Evolutionary conservation across 2,888 invertebrate species (phyloP), one percentile per base, ranked within the genome.

Genomic region (Caradrina kadenii): DNA sequence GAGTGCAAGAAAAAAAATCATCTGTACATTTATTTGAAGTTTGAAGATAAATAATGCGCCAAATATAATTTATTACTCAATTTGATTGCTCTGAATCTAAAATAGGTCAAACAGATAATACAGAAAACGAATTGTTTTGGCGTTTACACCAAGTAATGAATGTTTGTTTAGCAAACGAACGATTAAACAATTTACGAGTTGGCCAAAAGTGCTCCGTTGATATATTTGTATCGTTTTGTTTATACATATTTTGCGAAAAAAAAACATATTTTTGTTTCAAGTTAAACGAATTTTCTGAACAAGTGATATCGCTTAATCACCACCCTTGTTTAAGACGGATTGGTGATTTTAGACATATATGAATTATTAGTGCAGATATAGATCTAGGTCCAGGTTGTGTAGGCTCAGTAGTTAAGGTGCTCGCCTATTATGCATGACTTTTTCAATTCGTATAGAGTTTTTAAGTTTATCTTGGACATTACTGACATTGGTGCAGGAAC

Each of bases 101-200:
- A 88, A 79, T 74, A 76, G 87, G 88, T 85, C 85, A 84, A 84
- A 84, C 74, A 86, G 83, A 84, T 86, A 84, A 86, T 82, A 78
- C 79, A 79, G 76, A 82, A 79, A 87, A 85, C 73, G 75, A 83
- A 87, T 86, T 84, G 83, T 88, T 88, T 80, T 76, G 79, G 59
- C 80, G 72, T 81, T 77, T 71, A 76, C 65, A 76, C 73, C 74
- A 78, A 80, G 80, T 84, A 81, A 84, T 84, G 53, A 84, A 80
- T 76, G 73, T 79, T 84, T 78, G 77, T 78, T 79, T 76, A 68
- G 59, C 50, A 79, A 79, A 79, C 63, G 68, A 73, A 81, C 69
- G 82, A 84, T 82, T 84, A 82, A 82, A 71, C 82, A 82, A 84
- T 82, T 82, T 82, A 76, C 71, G 80, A 71, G 73, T 69, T 63